These are phyloP conservation scores for Maniola jurtina DNA, from an alignment of 1,140 invertebrate genomes.

Conservation along the genomic window DNA sequence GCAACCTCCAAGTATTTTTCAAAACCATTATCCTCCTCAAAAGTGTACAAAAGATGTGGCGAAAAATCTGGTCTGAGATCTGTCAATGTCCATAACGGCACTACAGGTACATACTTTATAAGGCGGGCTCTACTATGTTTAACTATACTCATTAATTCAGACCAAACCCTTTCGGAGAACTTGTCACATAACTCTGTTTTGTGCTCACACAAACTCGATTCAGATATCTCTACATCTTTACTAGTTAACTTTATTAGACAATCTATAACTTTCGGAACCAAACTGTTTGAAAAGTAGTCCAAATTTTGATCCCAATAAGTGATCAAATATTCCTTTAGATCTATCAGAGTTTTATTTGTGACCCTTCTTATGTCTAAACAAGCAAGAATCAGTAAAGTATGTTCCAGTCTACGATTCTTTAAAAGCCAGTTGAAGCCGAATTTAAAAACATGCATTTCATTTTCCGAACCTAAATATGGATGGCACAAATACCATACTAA, in stretches of 20 bases:
- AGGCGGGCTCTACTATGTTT: conserved; percentile 46
- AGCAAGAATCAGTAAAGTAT: conserved; percentile 56
- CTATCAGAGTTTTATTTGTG: conserved; percentile 37
- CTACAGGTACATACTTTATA: conserved; percentile 43
- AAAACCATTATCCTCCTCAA: conserved; percentile 45
- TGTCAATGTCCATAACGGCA: conserved; percentile 53
- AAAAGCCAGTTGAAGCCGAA: conserved; percentile 64
- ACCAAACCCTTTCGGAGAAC: conserved; percentile 59
- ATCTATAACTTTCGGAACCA: conserved; percentile 58
- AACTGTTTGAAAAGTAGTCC: conserved; percentile 40
- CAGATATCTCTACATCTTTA: conserved; percentile 32
- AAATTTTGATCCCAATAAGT: conserved; percentile 28
- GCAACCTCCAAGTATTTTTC: conserved; percentile 57
- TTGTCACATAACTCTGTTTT: conserved; percentile 43
- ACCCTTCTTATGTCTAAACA: conserved; percentile 59
- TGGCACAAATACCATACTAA: conserved; percentile 68
- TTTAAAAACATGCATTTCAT: conserved; percentile 59
- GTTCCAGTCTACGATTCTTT: conserved; percentile 46
- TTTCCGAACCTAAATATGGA: conserved; percentile 54
- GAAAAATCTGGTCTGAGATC: conserved; percentile 42
- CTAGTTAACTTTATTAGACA: conserved; percentile 41
- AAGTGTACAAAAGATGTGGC: conserved; percentile 56
- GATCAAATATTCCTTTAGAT: conserved; percentile 42
- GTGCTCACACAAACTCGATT: conserved; percentile 29
- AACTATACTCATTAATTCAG: conserved; percentile 50